These are phyloP conservation scores for Cromileptes altivelis DNA, from an alignment of 2,113 vertebrate species.

Conservation along the genomic window DNA sequence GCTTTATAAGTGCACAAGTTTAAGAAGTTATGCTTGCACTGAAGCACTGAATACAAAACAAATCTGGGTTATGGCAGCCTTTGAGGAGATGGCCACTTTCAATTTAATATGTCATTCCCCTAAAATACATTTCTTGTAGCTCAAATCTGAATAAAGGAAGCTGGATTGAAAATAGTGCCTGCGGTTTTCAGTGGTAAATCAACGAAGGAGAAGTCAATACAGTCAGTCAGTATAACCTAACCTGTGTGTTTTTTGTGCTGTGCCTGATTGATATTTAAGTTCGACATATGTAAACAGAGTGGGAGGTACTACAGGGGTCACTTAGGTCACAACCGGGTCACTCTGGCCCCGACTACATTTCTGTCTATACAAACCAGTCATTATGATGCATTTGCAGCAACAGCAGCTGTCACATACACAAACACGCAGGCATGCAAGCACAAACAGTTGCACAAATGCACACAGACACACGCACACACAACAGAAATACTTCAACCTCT, in stretches of 20 bases:
- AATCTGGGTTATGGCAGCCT: not conserved
- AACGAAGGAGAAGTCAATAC: not conserved
- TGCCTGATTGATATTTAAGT: not conserved
- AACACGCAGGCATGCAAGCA: not conserved
- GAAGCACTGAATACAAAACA: not conserved
- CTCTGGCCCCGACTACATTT: not conserved
- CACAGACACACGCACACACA: not conserved
- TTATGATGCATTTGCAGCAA: not conserved
- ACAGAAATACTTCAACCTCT: slow-evolving; percentile 9
- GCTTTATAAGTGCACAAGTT: not conserved
- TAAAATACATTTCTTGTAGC: not conserved
- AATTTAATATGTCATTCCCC: not conserved
- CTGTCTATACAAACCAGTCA: not conserved
- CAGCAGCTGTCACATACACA: not conserved
- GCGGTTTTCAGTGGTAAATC: not conserved
- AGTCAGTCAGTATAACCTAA: not conserved
- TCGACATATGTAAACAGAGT: not conserved
- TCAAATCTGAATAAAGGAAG: not conserved
- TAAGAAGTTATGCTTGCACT: not conserved
- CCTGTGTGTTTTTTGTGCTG: not conserved
- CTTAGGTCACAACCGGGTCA: not conserved
- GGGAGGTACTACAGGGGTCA: not conserved
- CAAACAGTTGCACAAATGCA: slow-evolving; percentile 15
- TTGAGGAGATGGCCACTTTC: not conserved
- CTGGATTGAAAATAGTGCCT: not conserved